A percentile compares a stretch with the other conserved stretches of the same genome.
Conservation (phyloP, 1,140 invertebrate species). For the Dendrolimus punctatus region DNA sequence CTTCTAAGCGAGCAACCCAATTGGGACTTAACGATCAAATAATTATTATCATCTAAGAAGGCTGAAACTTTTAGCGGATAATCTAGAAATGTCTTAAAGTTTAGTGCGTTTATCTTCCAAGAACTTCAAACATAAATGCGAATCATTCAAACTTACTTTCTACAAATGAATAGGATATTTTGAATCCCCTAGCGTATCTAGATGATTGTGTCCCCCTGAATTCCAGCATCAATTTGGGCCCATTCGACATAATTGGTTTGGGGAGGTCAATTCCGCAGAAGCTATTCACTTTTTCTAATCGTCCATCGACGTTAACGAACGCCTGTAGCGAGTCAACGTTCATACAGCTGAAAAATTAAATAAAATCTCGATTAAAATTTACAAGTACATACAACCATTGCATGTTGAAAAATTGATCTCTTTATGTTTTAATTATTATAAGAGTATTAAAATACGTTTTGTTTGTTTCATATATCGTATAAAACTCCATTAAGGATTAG, state of each 20-base stretch:
- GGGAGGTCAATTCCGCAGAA: constrained; percentile 87
- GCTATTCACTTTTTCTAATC: constrained; percentile 85
- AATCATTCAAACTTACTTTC: constrained; percentile 80
- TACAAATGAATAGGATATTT: constrained; percentile 88
- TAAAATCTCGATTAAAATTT: constrained; percentile 7
- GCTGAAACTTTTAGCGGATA: too few relatives aligned
- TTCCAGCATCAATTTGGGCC: constrained; percentile 85
- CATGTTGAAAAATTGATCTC: background rate
- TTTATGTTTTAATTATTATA: background rate
- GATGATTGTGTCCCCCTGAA: constrained; percentile 83
- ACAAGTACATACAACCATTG: background rate
- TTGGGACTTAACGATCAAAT: too few relatives aligned
- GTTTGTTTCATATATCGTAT: too few relatives aligned
- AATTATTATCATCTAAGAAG: too few relatives aligned
- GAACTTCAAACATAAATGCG: too few relatives aligned
- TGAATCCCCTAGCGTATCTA: constrained; percentile 85
- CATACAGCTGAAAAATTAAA: constrained; percentile 78
- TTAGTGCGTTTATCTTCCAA: too few relatives aligned
- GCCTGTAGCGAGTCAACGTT: constrained; percentile 83
- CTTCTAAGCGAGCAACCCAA: too few relatives aligned
- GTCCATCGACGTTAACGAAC: constrained; percentile 84
- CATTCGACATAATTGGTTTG: constrained; percentile 91
- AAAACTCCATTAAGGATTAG: too few relatives aligned
- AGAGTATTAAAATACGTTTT: too few relatives aligned
- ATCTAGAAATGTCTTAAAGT: too few relatives aligned